Conservation (phyloP, 2,113 vertebrate species). For the Eurystomus gularis region DNA sequence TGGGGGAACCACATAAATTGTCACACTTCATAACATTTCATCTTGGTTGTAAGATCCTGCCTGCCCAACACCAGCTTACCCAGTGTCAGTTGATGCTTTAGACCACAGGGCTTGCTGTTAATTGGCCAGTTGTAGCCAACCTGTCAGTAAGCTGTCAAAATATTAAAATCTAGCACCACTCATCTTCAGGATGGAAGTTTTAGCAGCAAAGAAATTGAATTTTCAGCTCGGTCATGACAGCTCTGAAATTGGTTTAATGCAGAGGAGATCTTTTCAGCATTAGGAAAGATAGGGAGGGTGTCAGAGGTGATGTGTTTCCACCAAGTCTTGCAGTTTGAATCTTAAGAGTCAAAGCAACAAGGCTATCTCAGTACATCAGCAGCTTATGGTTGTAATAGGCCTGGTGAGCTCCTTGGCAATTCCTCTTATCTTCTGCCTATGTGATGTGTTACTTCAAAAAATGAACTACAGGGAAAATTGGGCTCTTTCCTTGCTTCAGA, state of each 20-base stretch:
- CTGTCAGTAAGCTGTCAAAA: conserved; percentile 42
- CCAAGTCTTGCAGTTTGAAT: fast-evolving
- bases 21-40: background rate
- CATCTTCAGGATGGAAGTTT: background rate
- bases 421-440: background rate
- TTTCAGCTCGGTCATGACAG: conserved; percentile 2
- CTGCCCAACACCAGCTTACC: background rate
- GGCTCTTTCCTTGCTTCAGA: background rate
- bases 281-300: background rate
- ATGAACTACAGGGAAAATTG: background rate
- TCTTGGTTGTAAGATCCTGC: background rate
- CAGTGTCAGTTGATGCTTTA: background rate
- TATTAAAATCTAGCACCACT: background rate
- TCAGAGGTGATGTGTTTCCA: background rate
- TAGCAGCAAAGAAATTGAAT: conserved; percentile 27
- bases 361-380: conserved; percentile 9
- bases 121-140: background rate
- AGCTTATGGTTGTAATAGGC: background rate
- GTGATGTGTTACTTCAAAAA: background rate
- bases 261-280: background rate
- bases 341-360: background rate
- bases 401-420: background rate
- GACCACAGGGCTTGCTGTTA: background rate
- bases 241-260: conserved; percentile 30
- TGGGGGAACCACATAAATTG: background rate